Conservation (phyloP, 2,113 vertebrate genomes). For the Microtus richardsoni region DNA sequence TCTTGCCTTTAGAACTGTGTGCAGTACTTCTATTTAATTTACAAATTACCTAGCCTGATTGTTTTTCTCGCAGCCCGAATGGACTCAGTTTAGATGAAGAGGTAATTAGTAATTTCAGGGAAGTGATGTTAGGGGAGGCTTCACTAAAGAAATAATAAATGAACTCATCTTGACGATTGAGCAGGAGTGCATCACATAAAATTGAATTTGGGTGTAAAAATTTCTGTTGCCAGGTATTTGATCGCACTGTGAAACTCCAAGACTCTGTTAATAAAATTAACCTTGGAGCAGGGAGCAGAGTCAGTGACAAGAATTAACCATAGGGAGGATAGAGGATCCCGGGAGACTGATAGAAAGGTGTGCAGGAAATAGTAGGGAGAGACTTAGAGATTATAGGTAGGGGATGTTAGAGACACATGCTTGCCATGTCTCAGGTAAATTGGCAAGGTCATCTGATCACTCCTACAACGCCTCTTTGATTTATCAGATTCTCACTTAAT, state of each 20-base stretch:
- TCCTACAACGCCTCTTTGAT: neutral
- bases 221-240: neutral
- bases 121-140: neutral
- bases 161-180: constrained; percentile 5
- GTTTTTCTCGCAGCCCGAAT: neutral
- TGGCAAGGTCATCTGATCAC: neutral
- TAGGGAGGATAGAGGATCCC: neutral
- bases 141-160: constrained; percentile 15
- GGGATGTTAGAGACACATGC: neutral
- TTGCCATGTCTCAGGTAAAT: neutral
- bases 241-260: neutral
- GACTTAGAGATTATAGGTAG: neutral
- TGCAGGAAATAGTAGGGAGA: neutral
- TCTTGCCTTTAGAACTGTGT: neutral
- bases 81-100: neutral
- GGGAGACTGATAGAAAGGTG: neutral
- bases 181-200: neutral
- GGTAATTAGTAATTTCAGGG: constrained; percentile 14
- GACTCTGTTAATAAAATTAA: neutral
- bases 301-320: neutral
- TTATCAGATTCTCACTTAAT: neutral
- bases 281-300: neutral
- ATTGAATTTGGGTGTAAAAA: neutral
- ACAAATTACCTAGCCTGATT: neutral
- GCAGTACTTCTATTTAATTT: neutral